Conservation (phyloP, 1,140 invertebrate genomes). For the Condylostylus longicornis region DNA sequence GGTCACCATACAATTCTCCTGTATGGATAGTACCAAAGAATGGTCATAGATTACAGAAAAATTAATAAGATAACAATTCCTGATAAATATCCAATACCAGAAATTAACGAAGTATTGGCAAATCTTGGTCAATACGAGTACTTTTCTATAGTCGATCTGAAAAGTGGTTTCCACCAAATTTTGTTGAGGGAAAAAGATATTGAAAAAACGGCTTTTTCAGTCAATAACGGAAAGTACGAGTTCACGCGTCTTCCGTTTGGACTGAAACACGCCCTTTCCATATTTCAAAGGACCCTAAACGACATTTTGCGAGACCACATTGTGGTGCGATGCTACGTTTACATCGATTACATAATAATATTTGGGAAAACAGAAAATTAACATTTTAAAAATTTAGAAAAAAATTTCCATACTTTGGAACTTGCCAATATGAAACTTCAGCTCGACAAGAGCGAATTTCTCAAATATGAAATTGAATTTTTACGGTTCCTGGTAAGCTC, state of each 20-base stretch:
- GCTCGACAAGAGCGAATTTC: constrained; percentile 14
- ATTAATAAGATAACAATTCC: constrained; percentile 18
- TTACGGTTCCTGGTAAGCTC: constrained; percentile 15
- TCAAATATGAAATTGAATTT: constrained; percentile 12
- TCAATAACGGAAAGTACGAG: constrained; percentile 26
- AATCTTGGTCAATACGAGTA: constrained; percentile 25
- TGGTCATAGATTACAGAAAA: constrained; percentile 22
- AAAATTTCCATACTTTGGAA: constrained; percentile 13
- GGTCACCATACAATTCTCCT: constrained; percentile 4
- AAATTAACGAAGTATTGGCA: constrained; percentile 33
- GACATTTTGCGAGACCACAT: no score
- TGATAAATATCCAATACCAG: constrained; percentile 36
- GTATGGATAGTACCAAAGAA: constrained; percentile 7
- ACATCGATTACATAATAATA: no score
- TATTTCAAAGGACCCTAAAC: no score
- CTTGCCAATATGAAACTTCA: constrained; percentile 16
- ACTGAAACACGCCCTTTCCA: no score
- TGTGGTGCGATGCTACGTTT: no score
- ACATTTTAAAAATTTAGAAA: constrained; percentile 8
- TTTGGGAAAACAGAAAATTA: constrained; percentile 5
- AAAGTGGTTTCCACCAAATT: no score
- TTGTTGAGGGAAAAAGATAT: no score
- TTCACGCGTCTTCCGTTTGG: no score
- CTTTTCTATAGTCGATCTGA: no score
- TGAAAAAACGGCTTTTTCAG: no score